A percentile compares a stretch with the other conserved stretches of the same genome.
Evolutionary conservation across 2,113 vertebrate species (phyloP).

Genomic region (Parotia lawesii): DNA sequence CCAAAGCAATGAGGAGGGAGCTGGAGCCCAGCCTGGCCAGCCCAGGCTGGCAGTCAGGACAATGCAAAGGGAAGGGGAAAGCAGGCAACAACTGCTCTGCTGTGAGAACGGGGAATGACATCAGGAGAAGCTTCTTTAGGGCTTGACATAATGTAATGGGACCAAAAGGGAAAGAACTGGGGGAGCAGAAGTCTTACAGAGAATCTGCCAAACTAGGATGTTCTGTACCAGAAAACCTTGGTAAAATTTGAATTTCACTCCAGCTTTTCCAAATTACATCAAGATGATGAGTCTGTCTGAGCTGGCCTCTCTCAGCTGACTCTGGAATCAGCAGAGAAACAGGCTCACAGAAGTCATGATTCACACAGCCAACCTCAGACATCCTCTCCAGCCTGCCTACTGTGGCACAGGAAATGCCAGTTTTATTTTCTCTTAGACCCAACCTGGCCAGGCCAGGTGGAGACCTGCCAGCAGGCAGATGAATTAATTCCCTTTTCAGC

Average conservation of each 20-base stretch:
- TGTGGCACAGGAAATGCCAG: background rate
- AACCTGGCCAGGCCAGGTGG: background rate
- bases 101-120: background rate
- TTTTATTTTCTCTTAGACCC: background rate
- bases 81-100: background rate
- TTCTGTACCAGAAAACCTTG: background rate
- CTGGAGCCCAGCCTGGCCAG: background rate
- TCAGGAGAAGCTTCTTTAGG: background rate
- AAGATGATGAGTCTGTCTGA: background rate
- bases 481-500: constrained; percentile 13
- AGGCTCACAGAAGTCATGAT: background rate
- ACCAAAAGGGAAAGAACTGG: background rate
- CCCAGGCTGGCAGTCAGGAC: background rate
- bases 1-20: background rate
- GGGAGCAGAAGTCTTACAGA: background rate
- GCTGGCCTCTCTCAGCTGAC: background rate
- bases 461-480: background rate
- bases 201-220: background rate
- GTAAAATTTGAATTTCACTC: background rate
- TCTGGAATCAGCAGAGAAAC: background rate
- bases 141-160: background rate
- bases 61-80: background rate
- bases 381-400: background rate
- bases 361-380: background rate
- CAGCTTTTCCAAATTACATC: background rate